These are phyloP conservation scores for Lasius platythorax DNA, from an alignment of 2,888 invertebrate genomes.

Conservation along the genomic window DNA sequence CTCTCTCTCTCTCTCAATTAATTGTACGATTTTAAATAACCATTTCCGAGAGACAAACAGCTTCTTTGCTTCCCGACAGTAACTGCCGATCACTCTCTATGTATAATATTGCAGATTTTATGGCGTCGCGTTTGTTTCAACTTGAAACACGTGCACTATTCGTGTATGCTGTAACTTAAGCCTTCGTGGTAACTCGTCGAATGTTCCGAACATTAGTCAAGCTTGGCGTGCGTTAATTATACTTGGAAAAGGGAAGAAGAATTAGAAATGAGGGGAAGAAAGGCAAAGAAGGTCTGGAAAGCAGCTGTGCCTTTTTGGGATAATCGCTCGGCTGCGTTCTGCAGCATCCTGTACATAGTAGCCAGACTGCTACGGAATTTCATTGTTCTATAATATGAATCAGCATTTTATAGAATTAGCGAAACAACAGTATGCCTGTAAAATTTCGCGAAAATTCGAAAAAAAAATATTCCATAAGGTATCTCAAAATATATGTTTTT, in stretches of 20 bases:
- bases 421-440: conserved; percentile 34
- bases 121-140: neutral
- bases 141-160: conserved; percentile 6
- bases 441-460: neutral
- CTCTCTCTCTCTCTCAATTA: neutral
- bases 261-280: neutral
- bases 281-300: conserved; percentile 44
- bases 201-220: neutral
- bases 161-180: neutral
- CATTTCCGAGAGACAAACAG: neutral
- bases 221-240: neutral
- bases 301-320: conserved; percentile 55
- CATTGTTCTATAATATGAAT: neutral
- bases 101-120: conserved; percentile 14
- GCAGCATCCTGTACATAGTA: neutral
- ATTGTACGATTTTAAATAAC: neutral
- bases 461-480: neutral
- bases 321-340: neutral
- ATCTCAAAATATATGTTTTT: neutral
- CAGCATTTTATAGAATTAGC: neutral
- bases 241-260: neutral
- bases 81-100: neutral
- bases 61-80: neutral
- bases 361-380: neutral
- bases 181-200: neutral